Evolutionary conservation across 1,140 invertebrate genomes (phyloP).

Genomic region (Aphaenogaster floridana): DNA sequence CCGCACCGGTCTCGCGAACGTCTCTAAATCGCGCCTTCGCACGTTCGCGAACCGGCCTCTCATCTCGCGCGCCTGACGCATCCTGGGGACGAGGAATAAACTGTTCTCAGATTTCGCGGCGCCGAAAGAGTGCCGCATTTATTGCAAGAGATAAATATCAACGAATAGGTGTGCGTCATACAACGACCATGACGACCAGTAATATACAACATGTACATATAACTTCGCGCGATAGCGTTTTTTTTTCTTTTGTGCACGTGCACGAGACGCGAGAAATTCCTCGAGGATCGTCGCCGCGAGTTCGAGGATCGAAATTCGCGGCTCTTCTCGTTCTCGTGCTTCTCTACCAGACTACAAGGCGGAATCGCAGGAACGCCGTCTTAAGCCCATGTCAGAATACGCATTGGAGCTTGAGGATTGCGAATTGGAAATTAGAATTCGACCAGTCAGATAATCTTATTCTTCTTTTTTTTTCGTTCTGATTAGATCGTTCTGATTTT

Average conservation of each 20-base stretch:
- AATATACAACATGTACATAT: constrained; percentile 80
- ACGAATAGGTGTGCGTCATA: constrained; percentile 65
- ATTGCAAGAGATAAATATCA: constrained; percentile 84
- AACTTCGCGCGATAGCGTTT: constrained; percentile 7
- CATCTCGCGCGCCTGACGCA: background rate
- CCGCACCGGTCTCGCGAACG: too few relatives aligned
- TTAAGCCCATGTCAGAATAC: constrained; percentile 68
- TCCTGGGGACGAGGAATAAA: background rate
- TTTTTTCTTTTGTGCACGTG: constrained; percentile 13
- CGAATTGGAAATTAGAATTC: too few relatives aligned
- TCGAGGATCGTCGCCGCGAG: background rate
- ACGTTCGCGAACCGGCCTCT: background rate
- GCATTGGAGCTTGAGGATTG: too few relatives aligned
- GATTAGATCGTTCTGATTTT: too few relatives aligned
- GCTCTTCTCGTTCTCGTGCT: background rate
- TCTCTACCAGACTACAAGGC: background rate
- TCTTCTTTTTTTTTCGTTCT: too few relatives aligned
- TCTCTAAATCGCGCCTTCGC: background rate
- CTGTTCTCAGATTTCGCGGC: constrained; percentile 76
- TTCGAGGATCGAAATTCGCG: background rate
- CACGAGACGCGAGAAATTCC: background rate
- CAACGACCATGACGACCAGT: constrained; percentile 64
- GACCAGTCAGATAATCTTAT: too few relatives aligned
- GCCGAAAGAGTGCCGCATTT: constrained; percentile 76
- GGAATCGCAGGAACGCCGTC: background rate